Base-by-base conservation (phyloP, 2,888 invertebrate species). In the Scaptomyza tumidula region DNA sequence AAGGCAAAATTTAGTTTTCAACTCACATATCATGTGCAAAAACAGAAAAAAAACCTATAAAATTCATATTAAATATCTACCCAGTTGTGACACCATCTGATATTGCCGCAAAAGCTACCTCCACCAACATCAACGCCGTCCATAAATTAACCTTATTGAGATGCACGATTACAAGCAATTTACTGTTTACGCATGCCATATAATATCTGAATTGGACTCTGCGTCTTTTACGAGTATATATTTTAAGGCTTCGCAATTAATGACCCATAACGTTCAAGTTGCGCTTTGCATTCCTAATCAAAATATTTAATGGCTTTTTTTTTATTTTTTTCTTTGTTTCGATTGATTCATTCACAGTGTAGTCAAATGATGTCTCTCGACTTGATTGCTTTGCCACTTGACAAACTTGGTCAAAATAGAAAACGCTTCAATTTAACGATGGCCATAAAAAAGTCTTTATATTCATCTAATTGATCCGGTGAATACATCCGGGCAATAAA, bases 171-270 rank as follows among this genome's bases (percentile, higher is more conserved):
- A 82, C 86, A 82, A 72, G 75, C 86, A 80, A 82, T 82, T 82
- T 86, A 82, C 81, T 75, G 80, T 82, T 86, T 65, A 86, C 72
- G 78, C 75, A 72, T 82, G 62, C 80, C 86, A 78, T 81, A 82
- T 77, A 77, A 70, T 67, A 68, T 64, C 71, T 54, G 62, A 74
- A 59, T 63, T 55, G 62, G 65, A 60, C 60, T 56, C 64, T 58
- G 64, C 45, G 33, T 44, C 33, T 63, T 43, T 39, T 41, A 16
- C 31, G 33, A 48, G 19, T 50, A 43, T 27, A 16, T 19, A n/a
- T 27, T 37, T 68, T 45, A 63, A 71, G 74, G 77, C 70, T 78
- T 41, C 69, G 69, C 83, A 80, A 82, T 82, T 82, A 86, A 82
- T 80, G 80, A 68, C 69, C 86, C 86, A 82, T 81, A 85, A 80